A percentile compares a stretch with the other conserved stretches of the same genome.
Evolutionary conservation across 2,113 vertebrate species (phyloP).

Genomic region (Passer montanus): DNA sequence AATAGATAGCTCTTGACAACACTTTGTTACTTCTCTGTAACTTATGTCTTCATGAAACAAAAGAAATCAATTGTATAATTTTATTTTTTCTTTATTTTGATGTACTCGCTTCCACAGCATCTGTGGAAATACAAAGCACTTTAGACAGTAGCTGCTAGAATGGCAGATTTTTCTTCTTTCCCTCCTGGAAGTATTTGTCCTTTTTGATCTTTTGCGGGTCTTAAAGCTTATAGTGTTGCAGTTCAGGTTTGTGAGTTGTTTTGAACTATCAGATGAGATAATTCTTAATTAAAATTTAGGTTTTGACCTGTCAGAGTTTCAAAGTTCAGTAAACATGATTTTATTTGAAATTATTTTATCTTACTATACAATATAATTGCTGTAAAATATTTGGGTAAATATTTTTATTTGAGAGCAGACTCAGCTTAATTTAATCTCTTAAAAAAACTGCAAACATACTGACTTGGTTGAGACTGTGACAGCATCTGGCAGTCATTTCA

Average conservation of each 20-base stretch:
- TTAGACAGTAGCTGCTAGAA: neutral
- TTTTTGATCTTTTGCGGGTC: neutral
- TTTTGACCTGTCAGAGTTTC: neutral
- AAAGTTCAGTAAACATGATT: neutral
- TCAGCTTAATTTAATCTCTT: neutral
- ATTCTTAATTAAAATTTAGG: neutral
- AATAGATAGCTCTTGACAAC: neutral
- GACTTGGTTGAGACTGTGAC: neutral
- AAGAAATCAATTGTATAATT: neutral
- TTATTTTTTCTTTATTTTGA: neutral
- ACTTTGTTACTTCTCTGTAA: neutral
- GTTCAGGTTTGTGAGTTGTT: neutral
- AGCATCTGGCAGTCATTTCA: constrained; percentile 21
- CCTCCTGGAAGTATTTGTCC: neutral
- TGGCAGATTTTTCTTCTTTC: neutral
- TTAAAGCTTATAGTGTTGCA: neutral
- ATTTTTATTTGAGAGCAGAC: neutral
- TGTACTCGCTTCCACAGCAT: neutral
- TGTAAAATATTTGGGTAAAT: neutral
- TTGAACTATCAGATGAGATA: neutral
- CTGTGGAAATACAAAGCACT: neutral
- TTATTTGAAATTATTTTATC: neutral
- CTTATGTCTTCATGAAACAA: neutral
- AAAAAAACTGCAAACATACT: neutral
- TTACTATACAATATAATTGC: neutral